A percentile compares a stretch with the other conserved stretches of the same genome.
phyloP scores from a whole-genome alignment of 2,113 vertebrate species.

The Trochalopteron elliotii region DNA sequence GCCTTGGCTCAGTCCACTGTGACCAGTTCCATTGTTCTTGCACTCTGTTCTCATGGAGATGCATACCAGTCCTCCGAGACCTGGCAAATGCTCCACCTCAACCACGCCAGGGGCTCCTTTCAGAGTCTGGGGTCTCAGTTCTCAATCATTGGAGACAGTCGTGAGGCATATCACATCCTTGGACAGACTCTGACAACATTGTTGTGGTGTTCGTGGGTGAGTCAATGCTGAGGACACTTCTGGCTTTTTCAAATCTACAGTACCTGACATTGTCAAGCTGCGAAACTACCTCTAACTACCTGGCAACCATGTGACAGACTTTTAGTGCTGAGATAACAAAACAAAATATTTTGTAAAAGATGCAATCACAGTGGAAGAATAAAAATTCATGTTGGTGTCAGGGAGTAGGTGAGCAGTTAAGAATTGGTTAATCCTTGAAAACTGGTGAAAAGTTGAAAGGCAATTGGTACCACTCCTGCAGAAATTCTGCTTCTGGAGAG shows the following conservation, averaged over 20 bases:
- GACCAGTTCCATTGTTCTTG: no score
- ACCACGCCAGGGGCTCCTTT: no score
- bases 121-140: no score
- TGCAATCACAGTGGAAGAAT: not conserved
- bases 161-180: no score
- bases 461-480: not conserved
- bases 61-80: no score
- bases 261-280: not conserved
- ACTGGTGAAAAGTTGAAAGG: not conserved
- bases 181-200: no score
- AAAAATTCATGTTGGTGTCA: not conserved
- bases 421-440: not conserved
- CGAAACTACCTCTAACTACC: not conserved
- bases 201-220: not conserved
- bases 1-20: no score
- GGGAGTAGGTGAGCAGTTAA: fast-evolving
- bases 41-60: no score
- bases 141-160: no score
- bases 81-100: no score
- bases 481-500: not conserved
- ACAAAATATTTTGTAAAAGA: not conserved
- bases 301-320: not conserved
- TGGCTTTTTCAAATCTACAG: not conserved
- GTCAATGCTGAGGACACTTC: fast-evolving
- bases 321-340: not conserved